phyloP scores from a whole-genome alignment of 1,140 invertebrate genomes.

The Diabrotica virgifera region DNA sequence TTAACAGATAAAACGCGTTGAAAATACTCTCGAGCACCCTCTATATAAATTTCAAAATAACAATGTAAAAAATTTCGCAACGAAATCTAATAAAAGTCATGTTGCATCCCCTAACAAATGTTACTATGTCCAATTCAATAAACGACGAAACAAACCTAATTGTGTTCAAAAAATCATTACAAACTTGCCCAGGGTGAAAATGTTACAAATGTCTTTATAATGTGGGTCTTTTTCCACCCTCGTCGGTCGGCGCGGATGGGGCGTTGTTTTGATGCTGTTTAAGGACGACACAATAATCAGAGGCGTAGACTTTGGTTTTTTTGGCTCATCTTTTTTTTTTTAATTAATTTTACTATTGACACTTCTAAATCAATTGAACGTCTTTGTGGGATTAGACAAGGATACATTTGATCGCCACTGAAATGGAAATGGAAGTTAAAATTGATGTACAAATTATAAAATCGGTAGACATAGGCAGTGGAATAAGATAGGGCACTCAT shows the following conservation, averaged over 20 bases:
- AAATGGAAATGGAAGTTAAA: no score
- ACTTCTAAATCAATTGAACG: no score
- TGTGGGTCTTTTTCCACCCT: conserved; percentile 24
- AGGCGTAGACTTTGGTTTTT: conserved; percentile 4
- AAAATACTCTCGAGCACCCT: conserved; percentile 1
- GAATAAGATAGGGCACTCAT: no score
- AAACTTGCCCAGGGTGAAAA: conserved; percentile 37
- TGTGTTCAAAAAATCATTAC: conserved; percentile 44
- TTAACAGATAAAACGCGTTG: background rate
- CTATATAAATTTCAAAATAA: conserved; percentile 18
- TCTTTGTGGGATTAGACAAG: no score
- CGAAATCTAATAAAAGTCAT: conserved; percentile 37
- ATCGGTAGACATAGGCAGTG: no score
- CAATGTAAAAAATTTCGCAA: conserved; percentile 22
- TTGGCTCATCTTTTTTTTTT: background rate
- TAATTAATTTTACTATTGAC: no score
- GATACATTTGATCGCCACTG: no score
- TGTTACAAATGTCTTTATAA: conserved; percentile 41
- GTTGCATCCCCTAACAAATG: conserved; percentile 39
- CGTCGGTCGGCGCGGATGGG: conserved; percentile 3
- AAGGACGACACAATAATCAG: conserved; percentile 14
- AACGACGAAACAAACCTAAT: conserved; percentile 42
- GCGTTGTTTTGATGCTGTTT: conserved; percentile 15
- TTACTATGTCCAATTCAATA: conserved; percentile 39
- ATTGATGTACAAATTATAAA: no score